Conservation (phyloP, 1,140 invertebrate genomes). For the Antheraea mylitta region DNA sequence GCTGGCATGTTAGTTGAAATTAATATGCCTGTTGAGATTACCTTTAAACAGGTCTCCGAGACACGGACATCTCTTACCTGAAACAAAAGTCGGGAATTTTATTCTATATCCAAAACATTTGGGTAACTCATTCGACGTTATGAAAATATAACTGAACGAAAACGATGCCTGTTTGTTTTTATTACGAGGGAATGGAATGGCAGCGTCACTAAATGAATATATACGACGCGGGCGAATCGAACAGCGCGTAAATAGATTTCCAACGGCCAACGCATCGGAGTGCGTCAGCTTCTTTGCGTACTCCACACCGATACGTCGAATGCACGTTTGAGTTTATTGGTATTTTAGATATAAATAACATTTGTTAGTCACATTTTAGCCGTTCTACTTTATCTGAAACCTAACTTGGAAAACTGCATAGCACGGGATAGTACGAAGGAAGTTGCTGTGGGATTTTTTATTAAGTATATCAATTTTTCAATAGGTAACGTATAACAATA, state of each 20-base stretch:
- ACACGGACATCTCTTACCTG: constrained; percentile 16
- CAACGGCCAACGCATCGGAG: constrained; percentile 11
- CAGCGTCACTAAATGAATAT: constrained; percentile 10
- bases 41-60: background rate
- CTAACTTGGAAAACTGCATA: too few species aligned
- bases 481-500: too few species aligned
- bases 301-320: background rate
- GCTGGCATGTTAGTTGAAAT: too few species aligned
- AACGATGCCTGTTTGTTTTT: constrained; percentile 19
- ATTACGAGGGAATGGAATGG: constrained; percentile 16
- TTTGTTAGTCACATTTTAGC: background rate
- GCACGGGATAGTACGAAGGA: too few species aligned
- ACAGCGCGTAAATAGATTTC: constrained; percentile 21
- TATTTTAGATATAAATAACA: background rate
- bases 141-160: constrained; percentile 15
- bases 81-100: constrained; percentile 19
- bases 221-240: constrained; percentile 22
- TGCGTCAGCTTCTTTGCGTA: background rate
- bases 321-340: background rate
- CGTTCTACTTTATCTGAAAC: background rate
- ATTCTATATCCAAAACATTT: constrained; percentile 17
- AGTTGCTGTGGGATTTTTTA: too few species aligned
- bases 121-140: constrained; percentile 20
- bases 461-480: too few species aligned
- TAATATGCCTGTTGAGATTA: background rate